These are phyloP conservation scores for Chelon auratus DNA, from an alignment of 2,797 vertebrate genomes.

Conservation along the genomic window DNA sequence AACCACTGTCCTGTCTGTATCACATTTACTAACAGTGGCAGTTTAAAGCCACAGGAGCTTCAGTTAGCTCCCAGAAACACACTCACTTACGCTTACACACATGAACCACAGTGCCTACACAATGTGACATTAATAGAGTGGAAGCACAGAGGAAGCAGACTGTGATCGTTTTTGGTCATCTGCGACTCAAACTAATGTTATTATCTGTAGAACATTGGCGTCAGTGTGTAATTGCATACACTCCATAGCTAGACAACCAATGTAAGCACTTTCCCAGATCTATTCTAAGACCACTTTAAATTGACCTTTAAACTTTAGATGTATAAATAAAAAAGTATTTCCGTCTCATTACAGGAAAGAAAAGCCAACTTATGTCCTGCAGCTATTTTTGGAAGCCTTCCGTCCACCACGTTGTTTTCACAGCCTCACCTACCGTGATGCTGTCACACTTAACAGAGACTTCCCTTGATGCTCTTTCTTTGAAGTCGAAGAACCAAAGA, in stretches of 20 bases:
- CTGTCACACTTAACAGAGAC: conserved; percentile 27
- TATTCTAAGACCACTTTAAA: conserved; percentile 16
- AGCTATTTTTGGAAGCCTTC: conserved; percentile 49
- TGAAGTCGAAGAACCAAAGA: conserved; percentile 53
- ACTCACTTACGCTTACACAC: background rate
- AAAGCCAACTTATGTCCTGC: conserved; percentile 6
- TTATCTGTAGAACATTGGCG: conserved; percentile 14
- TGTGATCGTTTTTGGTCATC: conserved; percentile 8
- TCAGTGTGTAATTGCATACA: background rate
- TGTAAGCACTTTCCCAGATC: conserved; percentile 16
- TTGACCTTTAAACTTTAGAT: conserved; percentile 19
- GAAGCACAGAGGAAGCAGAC: conserved; percentile 13
- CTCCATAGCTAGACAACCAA: conserved; percentile 2
- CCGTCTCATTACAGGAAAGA: conserved; percentile 18
- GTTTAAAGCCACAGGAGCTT: conserved; percentile 19
- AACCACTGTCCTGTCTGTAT: conserved; percentile 12
- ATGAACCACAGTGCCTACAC: conserved; percentile 10
- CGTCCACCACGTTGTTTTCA: conserved; percentile 15
- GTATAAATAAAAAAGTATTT: conserved; percentile 46
- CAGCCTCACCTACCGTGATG: background rate
- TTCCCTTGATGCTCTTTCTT: conserved; percentile 27
- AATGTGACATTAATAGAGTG: conserved; percentile 6
- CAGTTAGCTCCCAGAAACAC: conserved; percentile 9
- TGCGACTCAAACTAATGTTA: conserved; percentile 22
- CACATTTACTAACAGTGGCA: conserved; percentile 25